A percentile compares a stretch with the other conserved stretches of the same genome.
Conservation (phyloP, 2,113 vertebrate species). For the Dipodomys spectabilis region DNA sequence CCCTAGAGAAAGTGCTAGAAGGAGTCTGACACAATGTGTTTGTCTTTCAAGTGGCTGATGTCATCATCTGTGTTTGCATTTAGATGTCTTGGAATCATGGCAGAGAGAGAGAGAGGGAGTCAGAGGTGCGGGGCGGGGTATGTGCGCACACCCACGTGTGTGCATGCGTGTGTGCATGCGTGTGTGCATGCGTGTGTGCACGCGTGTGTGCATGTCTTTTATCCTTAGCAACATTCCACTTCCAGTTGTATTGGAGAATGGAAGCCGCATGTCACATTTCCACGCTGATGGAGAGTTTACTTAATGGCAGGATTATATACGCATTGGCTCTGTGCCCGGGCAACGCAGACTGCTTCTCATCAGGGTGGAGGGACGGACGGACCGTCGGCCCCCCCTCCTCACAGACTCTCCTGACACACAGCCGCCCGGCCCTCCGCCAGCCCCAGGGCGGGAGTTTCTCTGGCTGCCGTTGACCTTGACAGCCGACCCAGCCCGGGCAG, state of each 20-base stretch:
- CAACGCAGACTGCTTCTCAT: conserved; percentile 44
- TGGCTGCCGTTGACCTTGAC: too few species aligned
- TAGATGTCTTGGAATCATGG: neutral
- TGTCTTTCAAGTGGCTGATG: conserved; percentile 7
- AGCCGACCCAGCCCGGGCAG: neutral
- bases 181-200: neutral
- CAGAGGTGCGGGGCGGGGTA: too few species aligned
- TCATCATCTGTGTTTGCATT: neutral
- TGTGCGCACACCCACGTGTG: too few species aligned
- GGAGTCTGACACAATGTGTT: neutral
- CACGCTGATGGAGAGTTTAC: conserved; percentile 74
- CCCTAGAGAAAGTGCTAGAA: neutral
- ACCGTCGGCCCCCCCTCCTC: too few species aligned
- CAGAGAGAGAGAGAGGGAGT: neutral
- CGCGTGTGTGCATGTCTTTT: conserved; percentile 18
- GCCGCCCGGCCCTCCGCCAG: too few species aligned
- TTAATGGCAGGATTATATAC: conserved; percentile 70
- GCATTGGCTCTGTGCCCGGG: conserved; percentile 63
- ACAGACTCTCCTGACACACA: too few species aligned
- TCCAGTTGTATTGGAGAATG: conserved; percentile 68
- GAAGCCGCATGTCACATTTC: conserved; percentile 60
- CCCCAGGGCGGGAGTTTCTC: too few species aligned
- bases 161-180: too few species aligned
- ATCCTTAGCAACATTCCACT: conserved; percentile 42
- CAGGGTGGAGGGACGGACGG: conserved; percentile 51